Evolutionary conservation across 37 sponge, comb jelly and placozoan species (phyloP).

Genomic region (Halichondria panicea): DNA sequence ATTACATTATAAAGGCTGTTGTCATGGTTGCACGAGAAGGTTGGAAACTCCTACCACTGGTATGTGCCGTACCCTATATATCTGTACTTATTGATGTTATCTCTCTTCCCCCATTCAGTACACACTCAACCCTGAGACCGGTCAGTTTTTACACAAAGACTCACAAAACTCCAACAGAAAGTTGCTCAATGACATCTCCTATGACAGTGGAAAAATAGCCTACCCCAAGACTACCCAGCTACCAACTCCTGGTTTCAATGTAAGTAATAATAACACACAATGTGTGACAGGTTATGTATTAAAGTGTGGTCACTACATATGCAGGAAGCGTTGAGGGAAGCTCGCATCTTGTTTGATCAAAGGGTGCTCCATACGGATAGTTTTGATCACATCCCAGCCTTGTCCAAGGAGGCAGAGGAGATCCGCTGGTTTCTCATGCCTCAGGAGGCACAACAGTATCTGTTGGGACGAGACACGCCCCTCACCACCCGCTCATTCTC

Average conservation of each 20-base stretch:
- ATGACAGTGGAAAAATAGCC: conserved; percentile 39
- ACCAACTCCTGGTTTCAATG: conserved; percentile 15
- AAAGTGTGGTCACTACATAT: background rate
- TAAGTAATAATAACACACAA: background rate
- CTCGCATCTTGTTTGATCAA: conserved; percentile 33
- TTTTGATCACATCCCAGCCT: conserved; percentile 35
- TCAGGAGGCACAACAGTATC: conserved; percentile 58
- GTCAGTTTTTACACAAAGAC: conserved; percentile 59
- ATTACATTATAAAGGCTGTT: conserved; percentile 79
- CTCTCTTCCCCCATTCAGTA: conserved; percentile 18
- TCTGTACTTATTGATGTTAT: background rate
- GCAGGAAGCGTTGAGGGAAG: conserved; percentile 38
- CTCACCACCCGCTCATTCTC: conserved; percentile 38
- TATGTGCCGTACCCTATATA: background rate
- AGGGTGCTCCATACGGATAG: background rate
- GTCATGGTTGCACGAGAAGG: conserved; percentile 79
- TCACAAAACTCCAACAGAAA: conserved; percentile 30
- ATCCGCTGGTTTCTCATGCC: conserved; percentile 85
- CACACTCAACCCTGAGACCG: conserved; percentile 69
- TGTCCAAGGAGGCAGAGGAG: conserved; percentile 53
- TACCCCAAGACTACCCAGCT: conserved; percentile 6
- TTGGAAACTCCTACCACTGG: conserved; percentile 89
- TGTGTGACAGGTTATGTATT: background rate
- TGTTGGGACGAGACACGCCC: conserved; percentile 32
- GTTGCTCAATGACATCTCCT: conserved; percentile 68